phyloP scores from a whole-genome alignment of 2,888 invertebrate genomes.

The Eilema depressum region DNA sequence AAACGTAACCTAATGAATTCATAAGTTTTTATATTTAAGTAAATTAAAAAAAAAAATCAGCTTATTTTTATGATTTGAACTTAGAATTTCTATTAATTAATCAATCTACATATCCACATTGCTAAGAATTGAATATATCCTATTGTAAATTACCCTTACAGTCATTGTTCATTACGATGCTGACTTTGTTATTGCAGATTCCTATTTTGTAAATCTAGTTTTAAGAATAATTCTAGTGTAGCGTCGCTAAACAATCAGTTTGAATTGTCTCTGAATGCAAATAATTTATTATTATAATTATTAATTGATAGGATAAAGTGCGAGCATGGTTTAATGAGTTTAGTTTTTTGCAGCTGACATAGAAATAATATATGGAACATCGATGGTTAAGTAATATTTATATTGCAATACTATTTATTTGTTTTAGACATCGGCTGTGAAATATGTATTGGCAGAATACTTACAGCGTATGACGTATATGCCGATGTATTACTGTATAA shows the following conservation, averaged over 20 bases:
- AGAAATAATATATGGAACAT: constrained; percentile 42
- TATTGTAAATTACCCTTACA: constrained; percentile 41
- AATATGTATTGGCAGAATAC: constrained; percentile 51
- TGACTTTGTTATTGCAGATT: constrained; percentile 82
- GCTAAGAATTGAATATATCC: constrained; percentile 45
- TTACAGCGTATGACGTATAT: constrained; percentile 36
- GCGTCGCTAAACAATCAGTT: constrained; percentile 55
- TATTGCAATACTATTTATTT: constrained; percentile 36
- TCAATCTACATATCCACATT: constrained; percentile 61
- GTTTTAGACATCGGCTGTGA: constrained; percentile 63
- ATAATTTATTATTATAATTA: constrained; percentile 72
- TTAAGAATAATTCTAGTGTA: constrained; percentile 74
- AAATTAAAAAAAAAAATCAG: constrained; percentile 9
- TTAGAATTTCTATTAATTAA: constrained; percentile 31
- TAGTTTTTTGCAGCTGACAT: constrained; percentile 50
- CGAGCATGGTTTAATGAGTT: constrained; percentile 53
- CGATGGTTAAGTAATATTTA: constrained; percentile 35
- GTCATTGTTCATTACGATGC: constrained; percentile 39
- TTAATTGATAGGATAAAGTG: constrained; percentile 64
- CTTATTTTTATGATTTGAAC: constrained; percentile 36
- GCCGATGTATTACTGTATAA: constrained; percentile 45
- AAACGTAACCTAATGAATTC: too few relatives aligned
- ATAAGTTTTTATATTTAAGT: too few relatives aligned
- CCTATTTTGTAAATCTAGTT: constrained; percentile 82
- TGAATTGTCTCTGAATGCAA: constrained; percentile 62